Evolutionary conservation across 1,140 invertebrate genomes (phyloP), one percentile per base, ranked within the genome.

Genomic region (Holcopasites calliopsidis): DNA sequence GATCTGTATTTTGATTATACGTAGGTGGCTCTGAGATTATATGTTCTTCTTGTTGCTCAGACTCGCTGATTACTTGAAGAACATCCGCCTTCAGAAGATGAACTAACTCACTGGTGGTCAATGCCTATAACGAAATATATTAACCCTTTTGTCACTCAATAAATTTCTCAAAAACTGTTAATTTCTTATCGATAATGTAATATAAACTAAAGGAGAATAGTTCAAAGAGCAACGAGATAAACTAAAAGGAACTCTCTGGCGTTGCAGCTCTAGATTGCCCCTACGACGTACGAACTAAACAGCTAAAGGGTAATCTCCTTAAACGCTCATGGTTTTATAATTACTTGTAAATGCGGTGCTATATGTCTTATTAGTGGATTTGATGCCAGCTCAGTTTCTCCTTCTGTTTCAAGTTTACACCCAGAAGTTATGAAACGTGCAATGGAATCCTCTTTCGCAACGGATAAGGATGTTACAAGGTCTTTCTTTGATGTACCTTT

Each of bases 41-140:
- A 40, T 47, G 61, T 33, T 87, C 42, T 50, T 84, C 74, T 44
- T 88, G 77, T 28, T 79, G n/a, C 0, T 68, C 42, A 10, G 42
- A 8, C 26, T 80, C 82, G 16, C 84, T 85, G n/a, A 85, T 75
- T 58, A 70, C 44, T 86, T 91, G 86, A 42, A 91, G 78, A 40
- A 85, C 73, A 82, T 94, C 93, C 28, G 92, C 92, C 86, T 93
- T 93, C 3, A 93, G 76, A 2, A 93, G 85, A 72, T 93, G 91
- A 38, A 93, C 86, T 11, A 93, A 85, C 87, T 94, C 93, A 52
- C 89, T 92, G 26, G 92, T 83, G 55, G 91, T 90, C 47, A 93
- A 50, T 47, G 92, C 92, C 90, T 93, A 84, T 50, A 76, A 83
- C 10, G 33, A 23, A 40, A 47, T 55, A 76, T 81, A 84, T 55